phyloP scores from a whole-genome alignment of 2,113 vertebrate genomes.

The Gadus macrocephalus region DNA sequence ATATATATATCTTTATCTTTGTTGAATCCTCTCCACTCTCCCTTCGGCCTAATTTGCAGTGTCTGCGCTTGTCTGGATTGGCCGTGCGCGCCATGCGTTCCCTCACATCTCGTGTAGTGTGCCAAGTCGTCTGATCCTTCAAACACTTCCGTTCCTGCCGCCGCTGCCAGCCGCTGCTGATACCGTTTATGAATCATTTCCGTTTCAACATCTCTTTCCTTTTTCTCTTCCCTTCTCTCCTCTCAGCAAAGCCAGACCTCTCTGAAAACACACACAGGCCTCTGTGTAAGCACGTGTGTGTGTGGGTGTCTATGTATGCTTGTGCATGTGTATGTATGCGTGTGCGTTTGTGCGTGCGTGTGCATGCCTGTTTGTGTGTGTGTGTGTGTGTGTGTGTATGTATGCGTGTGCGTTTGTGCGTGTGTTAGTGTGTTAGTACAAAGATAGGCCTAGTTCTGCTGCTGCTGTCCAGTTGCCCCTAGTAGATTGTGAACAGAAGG shows the following conservation, averaged over 20 bases:
- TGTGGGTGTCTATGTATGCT: too few relatives aligned
- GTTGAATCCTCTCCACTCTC: not conserved
- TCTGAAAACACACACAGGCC: not conserved
- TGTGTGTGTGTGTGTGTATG: too few relatives aligned
- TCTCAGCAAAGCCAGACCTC: too few relatives aligned
- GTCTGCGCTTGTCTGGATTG: not conserved
- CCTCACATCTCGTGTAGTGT: not conserved
- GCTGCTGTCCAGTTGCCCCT: not conserved
- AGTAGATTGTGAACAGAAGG: not conserved
- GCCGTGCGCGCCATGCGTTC: not conserved
- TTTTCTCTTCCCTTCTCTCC: too few relatives aligned
- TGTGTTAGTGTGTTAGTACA: not conserved
- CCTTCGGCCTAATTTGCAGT: not conserved
- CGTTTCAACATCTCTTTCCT: not conserved
- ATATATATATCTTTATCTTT: not conserved
- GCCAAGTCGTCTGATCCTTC: not conserved
- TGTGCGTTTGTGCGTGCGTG: too few relatives aligned
- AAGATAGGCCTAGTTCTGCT: not conserved
- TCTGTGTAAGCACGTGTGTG: not conserved
- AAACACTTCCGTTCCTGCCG: not conserved
- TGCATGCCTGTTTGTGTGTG: too few relatives aligned
- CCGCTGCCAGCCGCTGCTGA: not conserved
- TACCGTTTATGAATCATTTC: not conserved
- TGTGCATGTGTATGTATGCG: too few relatives aligned
- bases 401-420: too few relatives aligned